phyloP scores from a whole-genome alignment of 2,113 vertebrate species.

The Erythrolamprus reginae region DNA sequence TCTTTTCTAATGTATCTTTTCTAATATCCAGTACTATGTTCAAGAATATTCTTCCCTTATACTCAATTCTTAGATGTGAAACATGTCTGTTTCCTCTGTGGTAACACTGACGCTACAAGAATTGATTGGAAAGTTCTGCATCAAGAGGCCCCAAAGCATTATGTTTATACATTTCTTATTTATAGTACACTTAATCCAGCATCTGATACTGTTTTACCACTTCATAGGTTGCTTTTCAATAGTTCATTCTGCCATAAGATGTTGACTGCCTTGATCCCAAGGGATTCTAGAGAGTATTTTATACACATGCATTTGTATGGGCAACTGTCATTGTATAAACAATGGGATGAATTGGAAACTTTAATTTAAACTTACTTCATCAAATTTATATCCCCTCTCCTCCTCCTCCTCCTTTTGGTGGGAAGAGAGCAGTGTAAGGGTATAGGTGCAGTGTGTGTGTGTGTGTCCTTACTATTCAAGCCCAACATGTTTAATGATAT shows the following conservation, averaged over 20 bases:
- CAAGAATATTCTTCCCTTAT: neutral
- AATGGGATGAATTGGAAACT: neutral
- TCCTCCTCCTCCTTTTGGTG: neutral
- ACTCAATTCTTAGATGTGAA: neutral
- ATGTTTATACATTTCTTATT: neutral
- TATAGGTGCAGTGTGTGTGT: neutral
- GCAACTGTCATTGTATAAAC: neutral
- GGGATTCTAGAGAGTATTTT: neutral
- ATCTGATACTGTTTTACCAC: neutral
- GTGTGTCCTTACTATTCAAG: neutral
- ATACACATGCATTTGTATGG: neutral
- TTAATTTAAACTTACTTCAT: neutral
- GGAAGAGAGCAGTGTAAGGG: neutral
- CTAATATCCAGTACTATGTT: neutral
- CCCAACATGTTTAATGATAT: neutral
- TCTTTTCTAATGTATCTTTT: neutral
- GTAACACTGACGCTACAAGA: neutral
- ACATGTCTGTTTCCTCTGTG: neutral
- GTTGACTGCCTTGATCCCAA: neutral
- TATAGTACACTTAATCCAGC: neutral
- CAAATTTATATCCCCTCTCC: neutral
- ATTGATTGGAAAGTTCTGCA: neutral
- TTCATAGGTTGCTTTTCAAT: neutral
- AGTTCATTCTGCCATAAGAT: fast-evolving
- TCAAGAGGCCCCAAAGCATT: neutral